Percentiles rank a stretch among this genome's conserved stretches.
Conservation (phyloP, 2,797 vertebrate genomes). For the Poeciliopsis turneri region DNA sequence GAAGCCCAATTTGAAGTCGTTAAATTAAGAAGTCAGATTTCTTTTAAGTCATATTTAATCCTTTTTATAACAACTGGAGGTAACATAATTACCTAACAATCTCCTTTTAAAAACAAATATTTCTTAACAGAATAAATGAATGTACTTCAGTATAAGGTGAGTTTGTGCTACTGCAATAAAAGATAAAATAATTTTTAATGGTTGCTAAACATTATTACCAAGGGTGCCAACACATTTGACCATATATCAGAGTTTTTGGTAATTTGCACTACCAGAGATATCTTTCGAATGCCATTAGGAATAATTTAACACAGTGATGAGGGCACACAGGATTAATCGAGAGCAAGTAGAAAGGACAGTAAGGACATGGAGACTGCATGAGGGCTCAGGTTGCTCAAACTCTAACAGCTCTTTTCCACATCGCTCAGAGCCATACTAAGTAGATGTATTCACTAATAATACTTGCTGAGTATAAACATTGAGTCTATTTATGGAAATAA, state of each 20-base stretch:
- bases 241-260: not conserved
- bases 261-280: conserved; percentile 19
- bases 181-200: not conserved
- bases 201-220: not conserved
- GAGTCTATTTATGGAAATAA: conserved; percentile 19
- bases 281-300: conserved; percentile 34
- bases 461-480: conserved; percentile 26
- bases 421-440: not conserved
- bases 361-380: conserved; percentile 58
- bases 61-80: too few relatives aligned
- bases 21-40: too few relatives aligned
- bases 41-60: too few relatives aligned
- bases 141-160: not conserved
- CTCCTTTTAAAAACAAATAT: not conserved
- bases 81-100: too few relatives aligned
- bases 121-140: not conserved
- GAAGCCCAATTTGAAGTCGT: too few relatives aligned
- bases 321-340: conserved; percentile 51
- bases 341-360: conserved; percentile 53
- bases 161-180: not conserved
- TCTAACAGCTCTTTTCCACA: conserved; percentile 41
- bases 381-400: conserved; percentile 67
- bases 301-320: conserved; percentile 29
- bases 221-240: not conserved
- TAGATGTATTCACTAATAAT: conserved; percentile 5